Base-by-base conservation (phyloP, 2,797 vertebrate species). In the Apodemus agrarius region DNA sequence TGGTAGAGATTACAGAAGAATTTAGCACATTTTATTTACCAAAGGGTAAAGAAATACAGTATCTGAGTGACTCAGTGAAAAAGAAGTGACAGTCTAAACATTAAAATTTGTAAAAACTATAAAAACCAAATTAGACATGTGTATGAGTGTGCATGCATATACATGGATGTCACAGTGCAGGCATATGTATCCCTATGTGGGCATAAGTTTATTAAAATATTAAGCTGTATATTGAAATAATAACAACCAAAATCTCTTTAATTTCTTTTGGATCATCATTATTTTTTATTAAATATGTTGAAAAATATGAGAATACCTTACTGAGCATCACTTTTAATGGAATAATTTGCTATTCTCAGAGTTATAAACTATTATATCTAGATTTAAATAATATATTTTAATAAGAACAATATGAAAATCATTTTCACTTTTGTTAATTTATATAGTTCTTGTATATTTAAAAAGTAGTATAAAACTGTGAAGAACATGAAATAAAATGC, bases 41-140 rank as follows among this genome's bases (percentile, higher is more conserved):
- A 26, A 34, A 76, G 88, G 37, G 26, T 72, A 91, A 89, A 83
- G 24, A 81, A 86, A 79, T 34, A 84, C 43, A 9, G 12, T 57
- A 63, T 65, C 81, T 89, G 59, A 95, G 90, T 79, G 90, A 80
- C 43, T 91, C 63, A 24, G 40, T 80, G 40, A 82, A 87, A 93
- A 46, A 24, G 7, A 81, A 81, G 37, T 49, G 31, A 59, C 59
- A 86, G 59, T 37, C 6, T 76, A 63, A 87, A 93, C 89, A 29
- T 65, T 81, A 49, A 83, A 52, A 7, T 95, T 93, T 82, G 8
- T 9, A 80, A 80, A 37, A 90, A 54, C 52, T 83, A 29, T 16
- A 94, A 90, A 69, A 90, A 19, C 52, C 52, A 57, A 80, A 80
- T 8, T 43, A 24, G 65, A 65, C n/a, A 17, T 88, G 22, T 61